Evolutionary conservation across 2,888 invertebrate genomes (phyloP), one percentile per base, ranked within the genome.

Genomic region (Agriotes lineatus): DNA sequence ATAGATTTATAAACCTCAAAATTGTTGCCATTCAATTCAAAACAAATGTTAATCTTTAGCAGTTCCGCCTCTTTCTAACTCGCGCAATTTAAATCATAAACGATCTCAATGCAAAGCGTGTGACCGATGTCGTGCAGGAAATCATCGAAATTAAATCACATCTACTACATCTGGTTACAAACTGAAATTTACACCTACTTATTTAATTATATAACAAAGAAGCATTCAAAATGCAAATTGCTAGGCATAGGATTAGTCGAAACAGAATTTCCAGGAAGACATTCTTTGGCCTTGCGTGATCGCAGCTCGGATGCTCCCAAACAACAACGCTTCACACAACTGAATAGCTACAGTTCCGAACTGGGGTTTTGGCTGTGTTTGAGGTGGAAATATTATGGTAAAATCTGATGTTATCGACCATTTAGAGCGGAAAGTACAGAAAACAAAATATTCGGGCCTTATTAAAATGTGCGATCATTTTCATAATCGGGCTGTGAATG

Each of bases 251-350:
- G 18, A 37, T 16, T 35, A 35, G 12, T 14, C n/a, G 18, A 33
- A 33, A 48, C 25, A 25, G 25, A 33, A 35, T 60, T 60, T 60
- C 59, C 45, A 45, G 59, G 59, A 61, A 61, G 48, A 33, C 50
- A 61, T 61, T 61, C 61, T 42, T 25, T 9, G 7, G 14, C 37
- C 52, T 61, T 50, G 61, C 61, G 61, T 61, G 61, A 50, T 39
- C 35, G 10, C 35, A 52, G 18, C 4, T 33, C 33, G 25, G 14
- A 30, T 33, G 48, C 22, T 45, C n/a, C 6, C 22, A 5, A 5
- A 5, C 3, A 25, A 25, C 25, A 12, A 39, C 14, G n/a, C 14
- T 39, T 39, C 10, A 4, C 39, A 39, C 14, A 12, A 5, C 14
- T 39, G 12, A 39, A 39, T 39, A 39, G 35, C 35, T n/a, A 25